Conservation (phyloP, 2,113 vertebrate species). For the Brachionichthys hirsutus region DNA sequence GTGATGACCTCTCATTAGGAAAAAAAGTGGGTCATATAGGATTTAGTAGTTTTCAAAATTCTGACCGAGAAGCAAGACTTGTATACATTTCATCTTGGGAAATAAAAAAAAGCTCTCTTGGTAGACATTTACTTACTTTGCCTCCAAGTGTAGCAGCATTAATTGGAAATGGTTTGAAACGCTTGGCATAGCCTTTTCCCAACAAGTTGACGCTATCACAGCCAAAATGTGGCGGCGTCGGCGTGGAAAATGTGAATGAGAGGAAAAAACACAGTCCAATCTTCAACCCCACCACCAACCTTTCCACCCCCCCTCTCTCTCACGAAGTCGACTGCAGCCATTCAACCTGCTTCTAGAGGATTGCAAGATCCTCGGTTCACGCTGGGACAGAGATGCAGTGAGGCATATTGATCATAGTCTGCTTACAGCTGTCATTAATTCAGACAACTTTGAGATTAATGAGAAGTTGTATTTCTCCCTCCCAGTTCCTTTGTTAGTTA, state of each 20-base stretch:
- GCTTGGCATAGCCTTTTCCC: conserved; percentile 66
- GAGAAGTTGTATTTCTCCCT: conserved; percentile 57
- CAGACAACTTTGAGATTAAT: conserved; percentile 56
- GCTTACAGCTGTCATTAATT: conserved; percentile 74
- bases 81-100: conserved; percentile 67
- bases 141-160: conserved; percentile 75
- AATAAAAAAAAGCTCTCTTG: conserved; percentile 70
- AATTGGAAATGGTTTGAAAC: conserved; percentile 74
- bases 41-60: conserved; percentile 65
- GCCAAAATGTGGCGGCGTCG: conserved; percentile 57
- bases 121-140: conserved; percentile 67
- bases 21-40: conserved; percentile 66
- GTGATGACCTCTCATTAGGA: conserved; percentile 74
- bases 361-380: conserved; percentile 72
- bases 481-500: conserved; percentile 57
- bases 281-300: conserved; percentile 8
- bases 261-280: conserved; percentile 61
- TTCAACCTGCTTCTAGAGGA: conserved; percentile 54
- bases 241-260: conserved; percentile 35
- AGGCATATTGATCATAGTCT: conserved; percentile 78
- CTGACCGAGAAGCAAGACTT: conserved; percentile 53
- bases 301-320: background rate
- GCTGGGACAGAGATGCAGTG: conserved; percentile 72
- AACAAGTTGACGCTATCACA: conserved; percentile 62
- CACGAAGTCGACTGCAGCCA: conserved; percentile 24